Evolutionary conservation across 2,888 invertebrate genomes (phyloP).

Genomic region (Lycophotia porphyrea): DNA sequence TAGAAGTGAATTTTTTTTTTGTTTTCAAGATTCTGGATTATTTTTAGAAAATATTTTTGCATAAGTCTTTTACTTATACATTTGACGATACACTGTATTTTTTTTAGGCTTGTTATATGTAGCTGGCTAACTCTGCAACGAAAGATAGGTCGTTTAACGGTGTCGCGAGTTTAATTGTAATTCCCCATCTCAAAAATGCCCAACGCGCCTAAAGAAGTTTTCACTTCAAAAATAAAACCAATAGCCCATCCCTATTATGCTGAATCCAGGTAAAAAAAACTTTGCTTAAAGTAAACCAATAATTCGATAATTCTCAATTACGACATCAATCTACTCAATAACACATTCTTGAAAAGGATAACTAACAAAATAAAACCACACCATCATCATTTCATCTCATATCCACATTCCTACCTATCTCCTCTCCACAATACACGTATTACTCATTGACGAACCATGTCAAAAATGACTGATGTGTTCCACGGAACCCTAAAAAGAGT

Average conservation of each 20-base stretch:
- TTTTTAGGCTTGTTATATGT: no score
- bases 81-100: no score
- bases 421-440: conserved; percentile 23
- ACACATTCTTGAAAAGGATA: background rate
- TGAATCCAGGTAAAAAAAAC: background rate
- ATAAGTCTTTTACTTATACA: no score
- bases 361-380: background rate
- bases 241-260: background rate
- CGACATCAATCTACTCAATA: background rate
- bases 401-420: conserved; percentile 23
- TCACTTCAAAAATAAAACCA: no score
- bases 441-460: conserved; percentile 47
- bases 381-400: background rate
- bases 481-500: conserved; percentile 59
- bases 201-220: no score
- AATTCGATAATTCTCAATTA: background rate
- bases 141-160: no score
- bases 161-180: no score
- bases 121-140: no score
- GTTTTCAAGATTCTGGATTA: no score
- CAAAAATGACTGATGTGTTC: conserved; percentile 45
- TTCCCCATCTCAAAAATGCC: no score
- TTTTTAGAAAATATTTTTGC: no score
- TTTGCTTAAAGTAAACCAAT: background rate
- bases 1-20: no score